Evolutionary conservation across 2,113 vertebrate genomes (phyloP).

Genomic region (Kobus ellipsiprymnus): DNA sequence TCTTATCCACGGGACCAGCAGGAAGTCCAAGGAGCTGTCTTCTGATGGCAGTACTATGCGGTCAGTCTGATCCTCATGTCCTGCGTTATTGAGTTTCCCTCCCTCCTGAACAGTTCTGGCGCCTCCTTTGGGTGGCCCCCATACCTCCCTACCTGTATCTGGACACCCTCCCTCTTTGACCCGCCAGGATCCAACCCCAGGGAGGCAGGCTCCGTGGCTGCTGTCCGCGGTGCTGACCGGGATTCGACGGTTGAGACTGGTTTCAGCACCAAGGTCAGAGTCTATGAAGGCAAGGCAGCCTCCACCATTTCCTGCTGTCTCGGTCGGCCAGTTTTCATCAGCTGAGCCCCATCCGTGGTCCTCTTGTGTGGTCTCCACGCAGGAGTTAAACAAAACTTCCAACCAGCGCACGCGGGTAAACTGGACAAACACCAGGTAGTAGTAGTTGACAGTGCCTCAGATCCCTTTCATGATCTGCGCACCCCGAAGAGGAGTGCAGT

Average conservation of each 20-base stretch:
- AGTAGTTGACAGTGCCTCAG: background rate
- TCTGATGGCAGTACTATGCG: background rate
- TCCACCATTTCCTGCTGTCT: background rate
- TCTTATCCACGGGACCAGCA: background rate
- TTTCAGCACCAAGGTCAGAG: slow-evolving; percentile 39
- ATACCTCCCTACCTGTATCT: background rate
- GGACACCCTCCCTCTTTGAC: background rate
- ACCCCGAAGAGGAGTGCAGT: no score
- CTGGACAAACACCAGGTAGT: background rate
- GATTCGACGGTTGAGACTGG: rapidly evolving
- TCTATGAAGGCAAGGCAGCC: background rate
- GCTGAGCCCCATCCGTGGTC: background rate
- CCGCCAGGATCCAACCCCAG: background rate
- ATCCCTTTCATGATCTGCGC: rapidly evolving
- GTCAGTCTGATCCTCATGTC: background rate
- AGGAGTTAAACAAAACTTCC: background rate
- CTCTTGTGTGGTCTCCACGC: background rate
- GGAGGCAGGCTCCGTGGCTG: background rate
- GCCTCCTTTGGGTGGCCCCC: background rate
- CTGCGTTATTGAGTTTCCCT: background rate
- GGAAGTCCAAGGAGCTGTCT: background rate
- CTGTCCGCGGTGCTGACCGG: background rate
- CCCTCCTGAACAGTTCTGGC: background rate
- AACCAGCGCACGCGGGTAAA: background rate
- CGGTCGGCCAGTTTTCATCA: background rate